Evolutionary conservation across 2,113 vertebrate species (phyloP).

Genomic region (Macaca nemestrina): DNA sequence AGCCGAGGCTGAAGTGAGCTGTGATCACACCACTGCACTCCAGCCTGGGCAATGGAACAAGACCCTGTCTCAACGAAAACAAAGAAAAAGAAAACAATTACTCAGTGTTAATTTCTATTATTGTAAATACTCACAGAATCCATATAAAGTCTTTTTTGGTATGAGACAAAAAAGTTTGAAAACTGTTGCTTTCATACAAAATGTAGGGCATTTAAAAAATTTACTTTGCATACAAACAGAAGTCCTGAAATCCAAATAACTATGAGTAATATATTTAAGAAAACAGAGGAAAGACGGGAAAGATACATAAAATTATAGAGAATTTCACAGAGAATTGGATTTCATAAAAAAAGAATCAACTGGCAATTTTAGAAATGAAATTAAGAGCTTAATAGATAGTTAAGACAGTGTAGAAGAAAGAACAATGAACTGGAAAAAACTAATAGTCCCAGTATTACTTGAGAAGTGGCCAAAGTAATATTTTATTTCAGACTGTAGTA

Average conservation of each 20-base stretch:
- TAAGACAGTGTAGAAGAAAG: neutral
- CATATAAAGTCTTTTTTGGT: neutral
- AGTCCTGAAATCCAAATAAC: neutral
- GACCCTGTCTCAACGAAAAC: no score
- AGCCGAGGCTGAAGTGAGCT: no score
- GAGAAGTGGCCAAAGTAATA: neutral
- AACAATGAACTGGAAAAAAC: neutral
- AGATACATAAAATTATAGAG: neutral
- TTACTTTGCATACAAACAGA: neutral
- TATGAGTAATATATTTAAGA: neutral
- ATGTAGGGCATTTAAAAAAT: neutral
- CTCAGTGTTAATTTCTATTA: neutral
- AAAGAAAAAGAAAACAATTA: no score
- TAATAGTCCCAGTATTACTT: neutral
- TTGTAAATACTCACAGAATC: neutral
- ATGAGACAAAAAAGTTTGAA: neutral
- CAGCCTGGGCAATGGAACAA: no score
- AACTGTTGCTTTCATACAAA: neutral
- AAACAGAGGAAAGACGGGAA: neutral
- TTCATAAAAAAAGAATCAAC: neutral
- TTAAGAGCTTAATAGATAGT: neutral
- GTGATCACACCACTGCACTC: no score
- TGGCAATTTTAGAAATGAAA: neutral
- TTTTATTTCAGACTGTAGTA: neutral
- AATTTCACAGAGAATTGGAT: neutral